Evolutionary conservation across 2,888 invertebrate genomes (phyloP).

Genomic region (Pegoplata infirma): DNA sequence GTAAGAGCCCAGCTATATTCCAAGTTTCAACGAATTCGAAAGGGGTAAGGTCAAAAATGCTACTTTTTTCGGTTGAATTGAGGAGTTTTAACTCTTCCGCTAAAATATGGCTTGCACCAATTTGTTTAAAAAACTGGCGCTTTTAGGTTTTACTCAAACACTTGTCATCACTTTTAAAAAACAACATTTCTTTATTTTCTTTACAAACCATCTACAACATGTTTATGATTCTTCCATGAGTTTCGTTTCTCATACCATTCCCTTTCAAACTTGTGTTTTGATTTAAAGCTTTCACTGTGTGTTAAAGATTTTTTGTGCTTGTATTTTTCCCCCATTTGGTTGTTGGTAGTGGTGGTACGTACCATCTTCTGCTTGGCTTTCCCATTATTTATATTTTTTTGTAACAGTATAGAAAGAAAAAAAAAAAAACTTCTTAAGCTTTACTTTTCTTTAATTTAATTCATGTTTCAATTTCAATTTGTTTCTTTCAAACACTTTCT

Average conservation of each 20-base stretch:
- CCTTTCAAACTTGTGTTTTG: constrained; percentile 54
- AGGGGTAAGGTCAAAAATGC: too few relatives aligned
- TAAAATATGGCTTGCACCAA: too few relatives aligned
- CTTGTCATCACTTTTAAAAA: background rate
- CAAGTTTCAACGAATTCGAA: too few relatives aligned
- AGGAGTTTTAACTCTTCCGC: too few relatives aligned
- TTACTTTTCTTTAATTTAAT: constrained; percentile 33
- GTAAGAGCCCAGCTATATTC: too few relatives aligned
- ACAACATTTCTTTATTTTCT: background rate
- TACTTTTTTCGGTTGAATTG: too few relatives aligned
- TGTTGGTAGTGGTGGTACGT: constrained; percentile 10
- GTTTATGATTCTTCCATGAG: background rate
- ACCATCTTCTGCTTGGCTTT: constrained; percentile 22
- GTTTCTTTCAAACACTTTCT: constrained; percentile 58
- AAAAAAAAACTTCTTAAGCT: constrained; percentile 50
- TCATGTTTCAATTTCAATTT: constrained; percentile 54
- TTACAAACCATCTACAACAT: background rate
- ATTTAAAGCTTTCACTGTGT: constrained; percentile 62
- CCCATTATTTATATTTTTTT: background rate
- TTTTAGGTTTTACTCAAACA: background rate
- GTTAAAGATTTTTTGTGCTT: constrained; percentile 61
- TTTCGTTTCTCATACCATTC: constrained; percentile 25
- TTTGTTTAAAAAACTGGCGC: background rate
- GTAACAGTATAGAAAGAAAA: background rate
- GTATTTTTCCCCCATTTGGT: constrained; percentile 65